phyloP scores from a whole-genome alignment of 2,797 vertebrate species.

The Gobio occitaniae region DNA sequence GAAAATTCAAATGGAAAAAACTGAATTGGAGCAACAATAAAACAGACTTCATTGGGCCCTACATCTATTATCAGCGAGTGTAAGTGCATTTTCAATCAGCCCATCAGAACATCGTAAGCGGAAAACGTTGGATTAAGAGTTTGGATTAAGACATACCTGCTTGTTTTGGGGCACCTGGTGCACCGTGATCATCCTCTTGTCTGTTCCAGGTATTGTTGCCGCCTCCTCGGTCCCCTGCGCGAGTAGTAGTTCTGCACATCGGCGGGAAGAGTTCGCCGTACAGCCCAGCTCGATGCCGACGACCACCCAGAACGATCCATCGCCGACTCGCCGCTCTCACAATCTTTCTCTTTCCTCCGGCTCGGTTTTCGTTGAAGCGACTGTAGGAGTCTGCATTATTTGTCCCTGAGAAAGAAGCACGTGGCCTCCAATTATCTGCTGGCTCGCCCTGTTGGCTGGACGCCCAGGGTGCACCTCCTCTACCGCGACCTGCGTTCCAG shows the following conservation, averaged over 20 bases:
- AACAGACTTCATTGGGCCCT: not conserved
- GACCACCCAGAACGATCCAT: slow-evolving; percentile 97
- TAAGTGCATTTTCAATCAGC: not conserved
- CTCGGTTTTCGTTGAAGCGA: slow-evolving; percentile 87
- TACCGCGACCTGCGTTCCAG: slow-evolving; percentile 79
- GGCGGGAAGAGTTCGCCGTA: slow-evolving; percentile 93
- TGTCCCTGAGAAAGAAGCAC: slow-evolving; percentile 90
- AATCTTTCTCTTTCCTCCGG: slow-evolving; percentile 83
- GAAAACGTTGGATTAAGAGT: not conserved
- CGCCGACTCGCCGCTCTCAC: slow-evolving; percentile 80
- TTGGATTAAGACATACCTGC: slow-evolving; percentile 39
- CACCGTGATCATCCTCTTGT: slow-evolving; percentile 84
- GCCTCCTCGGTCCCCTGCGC: slow-evolving; percentile 82
- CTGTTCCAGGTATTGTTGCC: slow-evolving; percentile 85
- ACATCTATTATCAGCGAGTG: not conserved
- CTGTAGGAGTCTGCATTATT: slow-evolving; percentile 85
- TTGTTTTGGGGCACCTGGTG: slow-evolving; percentile 77
- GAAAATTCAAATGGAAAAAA: not conserved
- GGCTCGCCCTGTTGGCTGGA: slow-evolving; percentile 81
- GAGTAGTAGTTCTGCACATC: slow-evolving; percentile 98
- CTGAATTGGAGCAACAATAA: not conserved
- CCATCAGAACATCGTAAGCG: not conserved
- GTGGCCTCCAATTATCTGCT: slow-evolving; percentile 86
- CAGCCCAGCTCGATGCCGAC: slow-evolving; percentile 95
- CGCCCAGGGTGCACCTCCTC: slow-evolving; percentile 75